Conservation (phyloP, 2,113 vertebrate species). For the Trichomycterus rosablanca region DNA sequence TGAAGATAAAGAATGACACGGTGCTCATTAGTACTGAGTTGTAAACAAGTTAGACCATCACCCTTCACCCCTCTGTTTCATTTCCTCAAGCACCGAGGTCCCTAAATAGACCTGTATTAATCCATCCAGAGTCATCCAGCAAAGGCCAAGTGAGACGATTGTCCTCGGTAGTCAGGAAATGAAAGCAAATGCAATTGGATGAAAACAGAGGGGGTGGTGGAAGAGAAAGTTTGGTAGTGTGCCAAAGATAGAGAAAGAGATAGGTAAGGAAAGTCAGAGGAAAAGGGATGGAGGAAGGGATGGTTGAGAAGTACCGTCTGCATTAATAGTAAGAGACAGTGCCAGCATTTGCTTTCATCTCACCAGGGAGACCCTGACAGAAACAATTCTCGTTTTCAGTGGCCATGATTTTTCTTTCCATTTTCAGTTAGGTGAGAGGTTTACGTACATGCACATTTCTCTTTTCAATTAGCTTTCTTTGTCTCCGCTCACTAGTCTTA, state of each 20-base stretch:
- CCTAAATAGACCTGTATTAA: conserved; percentile 20
- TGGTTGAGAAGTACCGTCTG: conserved; percentile 34
- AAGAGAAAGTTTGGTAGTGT: neutral
- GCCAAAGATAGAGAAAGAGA: neutral
- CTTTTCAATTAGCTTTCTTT: conserved; percentile 29
- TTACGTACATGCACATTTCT: conserved; percentile 28
- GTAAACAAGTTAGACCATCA: conserved; percentile 17
- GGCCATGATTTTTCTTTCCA: neutral
- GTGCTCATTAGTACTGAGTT: conserved; percentile 1
- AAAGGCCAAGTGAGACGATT: conserved; percentile 10
- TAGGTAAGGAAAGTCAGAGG: conserved; percentile 13
- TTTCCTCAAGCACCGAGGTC: neutral
- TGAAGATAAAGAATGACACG: neutral
- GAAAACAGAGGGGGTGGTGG: neutral
- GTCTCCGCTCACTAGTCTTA: conserved; percentile 15
- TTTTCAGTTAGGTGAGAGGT: conserved; percentile 18
- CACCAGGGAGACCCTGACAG: conserved; percentile 65
- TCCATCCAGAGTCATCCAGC: conserved; percentile 16
- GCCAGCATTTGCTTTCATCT: conserved; percentile 68
- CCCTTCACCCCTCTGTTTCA: neutral
- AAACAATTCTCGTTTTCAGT: conserved; percentile 61
- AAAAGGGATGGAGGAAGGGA: conserved; percentile 4
- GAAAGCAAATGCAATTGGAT: conserved; percentile 26
- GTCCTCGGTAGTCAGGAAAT: conserved; percentile 26
- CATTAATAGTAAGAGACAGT: conserved; percentile 66